Conservation (phyloP, 2,113 vertebrate species). For the Hystrix cristata region DNA sequence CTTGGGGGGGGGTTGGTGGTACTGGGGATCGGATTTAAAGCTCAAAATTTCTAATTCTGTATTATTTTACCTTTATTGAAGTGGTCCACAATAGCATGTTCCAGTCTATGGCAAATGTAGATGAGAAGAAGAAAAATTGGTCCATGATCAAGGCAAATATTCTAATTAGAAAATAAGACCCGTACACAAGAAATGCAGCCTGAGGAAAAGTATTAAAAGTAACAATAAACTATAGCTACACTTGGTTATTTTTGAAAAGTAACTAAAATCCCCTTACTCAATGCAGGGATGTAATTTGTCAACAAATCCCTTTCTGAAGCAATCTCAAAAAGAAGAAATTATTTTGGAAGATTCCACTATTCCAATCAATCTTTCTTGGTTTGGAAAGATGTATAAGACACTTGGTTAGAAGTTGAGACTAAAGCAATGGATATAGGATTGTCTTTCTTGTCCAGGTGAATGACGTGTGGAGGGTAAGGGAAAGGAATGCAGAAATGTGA, state of each 20-base stretch:
- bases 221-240: not conserved
- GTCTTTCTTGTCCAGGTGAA: not conserved
- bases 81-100: not conserved
- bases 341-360: not conserved
- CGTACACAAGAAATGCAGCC: not conserved
- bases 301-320: not conserved
- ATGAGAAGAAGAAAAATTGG: not conserved
- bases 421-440: not conserved
- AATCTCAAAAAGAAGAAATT: not conserved
- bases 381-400: not conserved
- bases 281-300: not conserved
- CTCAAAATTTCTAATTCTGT: not conserved
- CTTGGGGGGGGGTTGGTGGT: no score
- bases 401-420: not conserved
- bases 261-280: not conserved
- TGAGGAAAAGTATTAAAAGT: not conserved
- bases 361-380: not conserved
- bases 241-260: not conserved
- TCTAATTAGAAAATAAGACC: not conserved
- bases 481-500: not conserved
- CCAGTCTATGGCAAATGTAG: not conserved
- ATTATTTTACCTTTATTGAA: not conserved
- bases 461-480: not conserved
- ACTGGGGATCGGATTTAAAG: not conserved
- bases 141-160: not conserved